Evolutionary conservation across 2,113 vertebrate genomes (phyloP).

Genomic region (Ctenodactylus gundi): DNA sequence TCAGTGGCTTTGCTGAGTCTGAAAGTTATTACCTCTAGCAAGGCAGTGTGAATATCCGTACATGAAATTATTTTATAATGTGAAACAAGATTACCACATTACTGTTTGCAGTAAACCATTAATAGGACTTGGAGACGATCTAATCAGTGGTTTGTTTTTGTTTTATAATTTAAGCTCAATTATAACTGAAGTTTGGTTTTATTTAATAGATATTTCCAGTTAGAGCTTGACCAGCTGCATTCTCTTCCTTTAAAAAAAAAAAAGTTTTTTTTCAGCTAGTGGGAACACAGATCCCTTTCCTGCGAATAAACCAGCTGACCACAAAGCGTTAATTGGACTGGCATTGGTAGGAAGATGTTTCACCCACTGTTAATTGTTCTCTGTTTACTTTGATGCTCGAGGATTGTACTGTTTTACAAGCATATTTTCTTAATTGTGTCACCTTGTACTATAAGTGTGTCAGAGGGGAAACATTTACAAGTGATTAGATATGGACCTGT

Average conservation of each 20-base stretch:
- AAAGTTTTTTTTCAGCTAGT: background rate
- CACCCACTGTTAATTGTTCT: constrained; percentile 88
- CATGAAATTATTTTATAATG: constrained; percentile 38
- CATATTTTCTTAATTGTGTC: constrained; percentile 92
- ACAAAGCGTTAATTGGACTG: constrained; percentile 86
- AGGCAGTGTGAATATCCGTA: constrained; percentile 22
- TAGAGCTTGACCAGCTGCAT: background rate
- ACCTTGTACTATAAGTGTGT: constrained; percentile 88
- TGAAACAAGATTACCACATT: background rate
- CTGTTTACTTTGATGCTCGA: constrained; percentile 90
- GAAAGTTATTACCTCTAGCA: background rate
- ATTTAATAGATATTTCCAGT: constrained; percentile 46
- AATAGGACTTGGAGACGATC: constrained; percentile 30
- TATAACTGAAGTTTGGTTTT: constrained; percentile 43
- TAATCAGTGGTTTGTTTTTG: constrained; percentile 45
- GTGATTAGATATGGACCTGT: constrained; percentile 89
- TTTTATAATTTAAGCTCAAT: background rate
- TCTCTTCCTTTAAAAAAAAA: background rate
- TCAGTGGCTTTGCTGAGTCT: background rate
- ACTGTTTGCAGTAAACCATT: constrained; percentile 30
- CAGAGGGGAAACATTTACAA: constrained; percentile 91
- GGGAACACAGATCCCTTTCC: constrained; percentile 48
- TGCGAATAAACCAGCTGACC: constrained; percentile 71
- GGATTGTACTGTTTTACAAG: constrained; percentile 91
- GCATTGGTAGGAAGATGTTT: constrained; percentile 80